Evolutionary conservation across 1,140 invertebrate species (phyloP).

Genomic region (Atta texana): DNA sequence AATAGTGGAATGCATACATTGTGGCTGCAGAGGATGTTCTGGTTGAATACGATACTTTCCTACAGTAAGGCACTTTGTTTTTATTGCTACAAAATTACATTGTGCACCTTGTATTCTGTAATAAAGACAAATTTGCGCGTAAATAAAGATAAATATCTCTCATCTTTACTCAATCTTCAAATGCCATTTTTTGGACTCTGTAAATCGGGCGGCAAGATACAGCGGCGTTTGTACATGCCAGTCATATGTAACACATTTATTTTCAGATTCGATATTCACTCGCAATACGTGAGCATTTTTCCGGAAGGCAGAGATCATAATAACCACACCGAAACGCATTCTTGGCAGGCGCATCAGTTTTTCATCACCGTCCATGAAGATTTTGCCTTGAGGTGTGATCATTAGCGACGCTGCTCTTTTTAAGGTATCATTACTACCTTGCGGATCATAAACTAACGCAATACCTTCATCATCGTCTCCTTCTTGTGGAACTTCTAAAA

Average conservation of each 20-base stretch:
- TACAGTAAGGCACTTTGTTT: conserved; percentile 48
- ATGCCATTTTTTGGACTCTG: conserved; percentile 56
- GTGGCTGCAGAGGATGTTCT: conserved; percentile 98
- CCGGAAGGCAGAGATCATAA: conserved; percentile 66
- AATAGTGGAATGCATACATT: conserved; percentile 99
- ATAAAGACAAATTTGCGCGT: neutral
- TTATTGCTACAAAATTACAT: conserved; percentile 47
- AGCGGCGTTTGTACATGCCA: conserved; percentile 73
- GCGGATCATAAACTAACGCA: conserved; percentile 65
- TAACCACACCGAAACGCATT: conserved; percentile 64
- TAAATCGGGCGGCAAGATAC: conserved; percentile 73
- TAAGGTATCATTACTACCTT: conserved; percentile 60
- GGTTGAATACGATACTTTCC: conserved; percentile 86
- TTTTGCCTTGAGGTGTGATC: conserved; percentile 74
- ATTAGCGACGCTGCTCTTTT: conserved; percentile 66
- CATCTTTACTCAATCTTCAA: conserved; percentile 65
- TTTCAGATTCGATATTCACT: conserved; percentile 74
- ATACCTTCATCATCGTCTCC: conserved; percentile 70
- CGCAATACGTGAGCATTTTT: conserved; percentile 69
- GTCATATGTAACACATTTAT: conserved; percentile 76
- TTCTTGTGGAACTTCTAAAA: conserved; percentile 68
- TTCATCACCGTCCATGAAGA: conserved; percentile 75
- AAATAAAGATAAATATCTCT: neutral
- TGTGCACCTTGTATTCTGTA: conserved; percentile 59
- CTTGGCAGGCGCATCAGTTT: conserved; percentile 75